These are phyloP conservation scores for Agrotis puta DNA, from an alignment of 2,888 invertebrate genomes.

Conservation along the genomic window DNA sequence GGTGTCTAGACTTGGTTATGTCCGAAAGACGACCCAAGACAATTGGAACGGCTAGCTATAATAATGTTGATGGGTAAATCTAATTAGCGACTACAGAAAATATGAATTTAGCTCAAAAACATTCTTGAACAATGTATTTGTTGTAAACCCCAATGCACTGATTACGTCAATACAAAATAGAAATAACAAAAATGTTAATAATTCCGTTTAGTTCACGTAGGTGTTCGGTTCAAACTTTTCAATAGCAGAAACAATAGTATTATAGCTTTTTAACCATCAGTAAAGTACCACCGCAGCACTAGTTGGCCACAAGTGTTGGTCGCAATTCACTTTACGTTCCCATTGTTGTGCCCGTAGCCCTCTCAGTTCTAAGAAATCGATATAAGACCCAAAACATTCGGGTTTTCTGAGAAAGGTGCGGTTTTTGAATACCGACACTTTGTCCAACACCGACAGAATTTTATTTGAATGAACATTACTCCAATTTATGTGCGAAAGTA, in stretches of 20 bases:
- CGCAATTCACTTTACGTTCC: conserved; percentile 55
- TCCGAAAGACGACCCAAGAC: too few relatives aligned
- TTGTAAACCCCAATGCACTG: background rate
- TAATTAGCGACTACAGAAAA: background rate
- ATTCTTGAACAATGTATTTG: background rate
- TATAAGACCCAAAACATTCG: conserved; percentile 57
- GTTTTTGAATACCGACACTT: conserved; percentile 49
- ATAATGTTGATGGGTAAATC: too few relatives aligned
- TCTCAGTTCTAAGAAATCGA: conserved; percentile 60
- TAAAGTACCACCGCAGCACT: conserved; percentile 21
- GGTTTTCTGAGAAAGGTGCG: conserved; percentile 58
- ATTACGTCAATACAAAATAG: background rate
- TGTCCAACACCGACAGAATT: conserved; percentile 45
- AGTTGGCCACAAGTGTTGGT: conserved; percentile 43
- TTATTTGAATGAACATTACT: conserved; percentile 38
- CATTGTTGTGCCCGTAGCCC: conserved; percentile 60
- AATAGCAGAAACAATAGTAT: conserved; percentile 23
- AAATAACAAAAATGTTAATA: background rate
- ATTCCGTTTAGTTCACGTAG: background rate
- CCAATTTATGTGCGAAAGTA: conserved; percentile 39
- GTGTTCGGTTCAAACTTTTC: conserved; percentile 2
- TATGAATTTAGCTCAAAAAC: background rate
- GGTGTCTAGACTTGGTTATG: background rate
- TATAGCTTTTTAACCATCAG: conserved; percentile 12
- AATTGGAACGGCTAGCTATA: too few relatives aligned